These are phyloP conservation scores for Nansenia antarctica DNA, from an alignment of 2,113 vertebrate genomes.

Conservation along the genomic window DNA sequence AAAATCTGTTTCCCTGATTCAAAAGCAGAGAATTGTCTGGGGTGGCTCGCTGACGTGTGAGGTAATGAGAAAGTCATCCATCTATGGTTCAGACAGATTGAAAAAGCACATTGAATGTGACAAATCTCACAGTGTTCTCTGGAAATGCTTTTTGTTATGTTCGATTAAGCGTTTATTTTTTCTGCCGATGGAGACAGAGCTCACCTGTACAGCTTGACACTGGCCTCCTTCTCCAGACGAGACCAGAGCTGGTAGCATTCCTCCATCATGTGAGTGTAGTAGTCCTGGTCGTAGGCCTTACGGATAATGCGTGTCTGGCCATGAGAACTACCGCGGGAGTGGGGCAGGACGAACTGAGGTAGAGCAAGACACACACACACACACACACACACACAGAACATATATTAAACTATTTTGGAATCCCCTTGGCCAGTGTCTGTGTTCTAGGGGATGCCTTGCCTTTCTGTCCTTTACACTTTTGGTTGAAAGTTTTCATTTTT, in stretches of 20 bases:
- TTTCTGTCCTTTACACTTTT: too few species aligned
- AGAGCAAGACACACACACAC: not conserved
- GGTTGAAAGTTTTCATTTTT: too few species aligned
- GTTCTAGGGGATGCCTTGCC: too few species aligned
- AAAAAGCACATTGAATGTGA: constrained; percentile 43
- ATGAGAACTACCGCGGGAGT: constrained; percentile 91
- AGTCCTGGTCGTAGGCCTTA: constrained; percentile 75
- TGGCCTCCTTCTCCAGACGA: constrained; percentile 6
- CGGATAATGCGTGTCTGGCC: constrained; percentile 90
- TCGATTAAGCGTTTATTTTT: constrained; percentile 41
- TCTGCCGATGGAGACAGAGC: constrained; percentile 6
- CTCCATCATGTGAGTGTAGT: constrained; percentile 84
- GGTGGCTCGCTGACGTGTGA: constrained; percentile 30
- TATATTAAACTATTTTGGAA: too few species aligned
- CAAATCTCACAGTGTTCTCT: constrained; percentile 31
- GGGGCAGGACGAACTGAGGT: constrained; percentile 87
- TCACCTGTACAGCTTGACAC: not conserved
- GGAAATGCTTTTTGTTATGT: constrained; percentile 34
- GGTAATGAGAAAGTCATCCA: constrained; percentile 56
- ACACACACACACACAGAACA: too few species aligned
- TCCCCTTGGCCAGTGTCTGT: too few species aligned
- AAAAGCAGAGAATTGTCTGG: constrained; percentile 28
- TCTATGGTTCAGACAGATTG: constrained; percentile 44
- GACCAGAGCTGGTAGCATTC: constrained; percentile 73
- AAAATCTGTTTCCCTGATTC: constrained; percentile 21